Evolutionary conservation across 1,140 invertebrate genomes (phyloP), one percentile per base, ranked within the genome.

Genomic region (Pseudomyrmex dendroicus): DNA sequence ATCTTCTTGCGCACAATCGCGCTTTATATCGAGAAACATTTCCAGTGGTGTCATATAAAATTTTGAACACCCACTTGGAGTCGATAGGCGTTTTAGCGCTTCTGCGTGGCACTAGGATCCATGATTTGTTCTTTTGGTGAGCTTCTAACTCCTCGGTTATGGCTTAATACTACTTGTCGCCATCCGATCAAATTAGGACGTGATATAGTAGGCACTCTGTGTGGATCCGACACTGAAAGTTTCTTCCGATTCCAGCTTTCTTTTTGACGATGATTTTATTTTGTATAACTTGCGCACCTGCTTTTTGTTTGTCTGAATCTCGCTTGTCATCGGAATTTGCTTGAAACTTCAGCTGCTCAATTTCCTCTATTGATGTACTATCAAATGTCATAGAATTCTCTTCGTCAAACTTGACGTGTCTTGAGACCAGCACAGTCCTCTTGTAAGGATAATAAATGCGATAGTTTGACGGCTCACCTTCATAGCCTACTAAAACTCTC

Each of bases 11-110:
- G 17, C 66, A 82, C 1, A 70, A 48, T 5, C 77, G 25, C n/a
- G 77, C 77, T 70, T 82, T 82, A 12, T 66, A 77, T 2, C 61
- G 73, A 54, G 35, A 10, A 22, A 63, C n/a, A 2, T 52, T 46
- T 2, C 73, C 73, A 10, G 62, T 5, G 7, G n/a, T 52, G 20
- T 63, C 61, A 13, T 13, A 2, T n/a, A 22, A 8, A 4, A 64
- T 17, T 52, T 64, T 63, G 59, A 77, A 77, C 0, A 77, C 62
- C 20, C 61, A 77, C 12, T 77, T 77, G 0, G 57, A 76, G 22
- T 76, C 57, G 15, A 77, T 74, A 1, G 44, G 5, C 8, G 15
- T 46, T 9, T 10, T 62, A 20, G 0, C 12, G 2, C n/a, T 5
- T 2, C 17, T 46, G 8, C 9, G 50, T 17, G 66, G 44, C 10